Percentiles rank a stretch among this genome's conserved stretches.
phyloP scores from a whole-genome alignment of 2,797 vertebrate species.

The Vultur gryphus region DNA sequence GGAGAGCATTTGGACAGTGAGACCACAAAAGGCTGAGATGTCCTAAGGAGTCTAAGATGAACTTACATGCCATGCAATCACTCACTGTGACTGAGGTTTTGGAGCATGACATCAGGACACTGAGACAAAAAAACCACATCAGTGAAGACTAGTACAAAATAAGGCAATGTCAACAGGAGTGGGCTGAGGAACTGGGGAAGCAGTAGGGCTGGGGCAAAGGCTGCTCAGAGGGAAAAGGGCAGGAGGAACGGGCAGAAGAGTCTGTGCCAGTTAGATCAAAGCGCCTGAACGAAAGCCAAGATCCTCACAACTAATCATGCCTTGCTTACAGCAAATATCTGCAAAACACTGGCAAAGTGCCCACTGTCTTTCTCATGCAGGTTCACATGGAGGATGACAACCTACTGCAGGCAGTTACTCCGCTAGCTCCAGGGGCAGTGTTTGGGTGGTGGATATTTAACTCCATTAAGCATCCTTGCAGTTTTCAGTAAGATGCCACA shows the following conservation, averaged over 20 bases:
- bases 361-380: neutral
- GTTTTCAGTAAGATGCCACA: neutral
- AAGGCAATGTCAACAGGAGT: neutral
- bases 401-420: neutral
- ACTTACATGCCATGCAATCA: neutral
- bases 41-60: neutral
- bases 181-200: neutral
- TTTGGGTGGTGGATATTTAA: neutral
- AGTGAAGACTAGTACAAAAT: neutral
- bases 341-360: constrained; percentile 15
- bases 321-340: neutral
- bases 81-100: neutral
- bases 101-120: neutral
- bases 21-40: neutral
- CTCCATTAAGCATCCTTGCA: neutral
- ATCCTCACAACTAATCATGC: neutral
- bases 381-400: neutral
- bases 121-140: neutral
- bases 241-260: neutral
- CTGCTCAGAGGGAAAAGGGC: neutral
- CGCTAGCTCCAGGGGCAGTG: neutral
- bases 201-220: neutral
- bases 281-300: neutral
- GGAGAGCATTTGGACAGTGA: neutral
- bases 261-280: neutral